phyloP scores from a whole-genome alignment of 1,140 invertebrate species.

The Spodoptera frugiperda region DNA sequence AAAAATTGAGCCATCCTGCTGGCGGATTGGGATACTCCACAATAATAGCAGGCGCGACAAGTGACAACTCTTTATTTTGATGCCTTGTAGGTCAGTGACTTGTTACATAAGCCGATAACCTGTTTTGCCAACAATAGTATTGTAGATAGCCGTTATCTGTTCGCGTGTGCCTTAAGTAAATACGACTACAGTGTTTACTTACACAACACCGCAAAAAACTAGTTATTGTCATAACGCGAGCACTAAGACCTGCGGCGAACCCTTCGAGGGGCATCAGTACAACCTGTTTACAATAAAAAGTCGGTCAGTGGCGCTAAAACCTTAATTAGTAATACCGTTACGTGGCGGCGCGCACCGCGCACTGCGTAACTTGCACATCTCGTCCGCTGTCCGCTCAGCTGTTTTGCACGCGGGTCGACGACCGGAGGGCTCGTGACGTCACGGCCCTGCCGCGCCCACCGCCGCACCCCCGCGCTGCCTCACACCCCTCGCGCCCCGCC shows the following conservation, averaged over 20 bases:
- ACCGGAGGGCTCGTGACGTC: constrained; percentile 65
- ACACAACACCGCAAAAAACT: constrained; percentile 24
- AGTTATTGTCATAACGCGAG: constrained; percentile 1
- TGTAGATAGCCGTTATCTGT: constrained; percentile 20
- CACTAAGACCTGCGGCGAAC: constrained; percentile 18
- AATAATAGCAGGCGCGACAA: constrained; percentile 1
- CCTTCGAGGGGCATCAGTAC: constrained; percentile 4
- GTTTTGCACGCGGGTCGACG: constrained; percentile 56
- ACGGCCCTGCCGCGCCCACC: constrained; percentile 62
- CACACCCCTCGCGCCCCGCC: constrained; percentile 44
- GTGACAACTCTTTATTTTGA: constrained; percentile 34
- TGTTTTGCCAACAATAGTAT: constrained; percentile 30
- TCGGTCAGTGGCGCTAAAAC: constrained; percentile 47
- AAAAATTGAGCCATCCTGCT: constrained; percentile 13
- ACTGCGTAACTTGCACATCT: constrained; percentile 39
- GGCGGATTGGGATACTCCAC: neutral
- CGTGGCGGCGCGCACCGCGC: constrained; percentile 36
- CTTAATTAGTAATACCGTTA: constrained; percentile 50
- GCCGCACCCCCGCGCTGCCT: constrained; percentile 34
- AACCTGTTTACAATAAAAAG: constrained; percentile 45
- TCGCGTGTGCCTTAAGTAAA: constrained; percentile 20
- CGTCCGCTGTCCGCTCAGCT: constrained; percentile 52
- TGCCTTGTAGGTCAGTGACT: constrained; percentile 35
- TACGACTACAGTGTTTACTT: constrained; percentile 32
- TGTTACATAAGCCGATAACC: constrained; percentile 29